phyloP scores from a whole-genome alignment of 2,888 invertebrate species.

The Polydrusus pterygomalis region DNA sequence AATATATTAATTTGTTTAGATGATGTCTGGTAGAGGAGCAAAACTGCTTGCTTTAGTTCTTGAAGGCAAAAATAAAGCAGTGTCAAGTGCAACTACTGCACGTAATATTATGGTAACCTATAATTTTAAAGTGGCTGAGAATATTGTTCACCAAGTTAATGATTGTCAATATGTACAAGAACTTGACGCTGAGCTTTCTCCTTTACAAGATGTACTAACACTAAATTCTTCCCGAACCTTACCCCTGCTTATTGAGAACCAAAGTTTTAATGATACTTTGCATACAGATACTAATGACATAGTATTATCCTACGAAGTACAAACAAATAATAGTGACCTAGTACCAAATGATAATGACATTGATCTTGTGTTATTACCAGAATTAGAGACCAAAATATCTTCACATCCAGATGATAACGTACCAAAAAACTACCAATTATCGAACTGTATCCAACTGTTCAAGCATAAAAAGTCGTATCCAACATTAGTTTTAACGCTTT shows the following conservation, averaged over 20 bases:
- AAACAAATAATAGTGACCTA: neutral
- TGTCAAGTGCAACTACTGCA: neutral
- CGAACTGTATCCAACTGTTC: too few species aligned
- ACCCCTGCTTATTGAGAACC: neutral
- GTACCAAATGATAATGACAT: constrained; percentile 10
- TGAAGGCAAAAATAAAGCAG: neutral
- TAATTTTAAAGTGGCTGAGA: neutral
- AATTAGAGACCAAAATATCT: neutral
- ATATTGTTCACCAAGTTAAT: constrained; percentile 7
- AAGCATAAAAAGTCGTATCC: too few species aligned
- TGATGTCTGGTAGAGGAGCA: constrained; percentile 10
- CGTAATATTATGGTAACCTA: constrained; percentile 1
- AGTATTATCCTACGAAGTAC: too few species aligned
- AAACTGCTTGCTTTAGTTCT: constrained; percentile 7
- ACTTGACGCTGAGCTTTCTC: neutral
- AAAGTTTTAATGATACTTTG: neutral
- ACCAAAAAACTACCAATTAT: constrained; percentile 1
- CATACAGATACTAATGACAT: too few species aligned
- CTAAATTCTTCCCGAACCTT: neutral
- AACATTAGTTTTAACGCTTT: too few species aligned
- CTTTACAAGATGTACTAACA: neutral
- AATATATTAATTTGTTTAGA: neutral
- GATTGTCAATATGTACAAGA: neutral
- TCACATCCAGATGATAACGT: constrained; percentile 3
- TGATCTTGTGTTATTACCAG: constrained; percentile 6